Base-by-base conservation (phyloP, 2,797 vertebrate genomes). In the Petrocephalus sullivani region DNA sequence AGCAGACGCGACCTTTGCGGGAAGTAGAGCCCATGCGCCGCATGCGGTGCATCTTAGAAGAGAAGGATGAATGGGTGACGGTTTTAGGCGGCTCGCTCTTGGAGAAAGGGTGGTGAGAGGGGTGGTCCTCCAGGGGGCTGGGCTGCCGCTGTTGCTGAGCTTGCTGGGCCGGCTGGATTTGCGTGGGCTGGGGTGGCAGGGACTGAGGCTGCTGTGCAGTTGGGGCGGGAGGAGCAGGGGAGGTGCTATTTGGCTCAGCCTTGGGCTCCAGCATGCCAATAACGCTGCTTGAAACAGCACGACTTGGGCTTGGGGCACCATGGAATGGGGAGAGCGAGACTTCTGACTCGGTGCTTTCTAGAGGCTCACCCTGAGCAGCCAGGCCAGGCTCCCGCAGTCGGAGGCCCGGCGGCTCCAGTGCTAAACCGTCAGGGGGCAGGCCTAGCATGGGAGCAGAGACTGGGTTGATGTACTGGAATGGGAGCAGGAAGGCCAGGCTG, bases 401-500 rank as follows among this genome's bases (percentile, higher is more conserved):
- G 88, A 99, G 96, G 88, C 96, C 93, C 0, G 98, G 96, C 89
- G 99, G 98, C 88, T 99, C 98, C 92, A 99, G 93, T 19, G 97
- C 95, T 37, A 99, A 94, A 88, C 98, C 97, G 0, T 99, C 99
- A n/a, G 98, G 98, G 89, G 98, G 98, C 92, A 99, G 93, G 89
- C 98, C 98, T 57, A 99, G 94, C 93, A 99, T 95, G 0, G 98
- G 98, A 85, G 98, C 98, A 71, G 98, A 99, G 67, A 98, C 98
- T 16, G 98, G 98, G 92, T 99, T 99, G 92, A 99, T 99, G 90
- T 99, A 99, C 90, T 99, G 98, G 95, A 99, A 99, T 90, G 98
- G 98, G 93, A 99, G 95, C 61, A 99, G 94, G 92, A 99, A 99
- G 75, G 98, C 98, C 93, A 99, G 95, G 92, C 98, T 99, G 91